Evolutionary conservation across 2,113 vertebrate species (phyloP).

Genomic region (Arenaria interpres): DNA sequence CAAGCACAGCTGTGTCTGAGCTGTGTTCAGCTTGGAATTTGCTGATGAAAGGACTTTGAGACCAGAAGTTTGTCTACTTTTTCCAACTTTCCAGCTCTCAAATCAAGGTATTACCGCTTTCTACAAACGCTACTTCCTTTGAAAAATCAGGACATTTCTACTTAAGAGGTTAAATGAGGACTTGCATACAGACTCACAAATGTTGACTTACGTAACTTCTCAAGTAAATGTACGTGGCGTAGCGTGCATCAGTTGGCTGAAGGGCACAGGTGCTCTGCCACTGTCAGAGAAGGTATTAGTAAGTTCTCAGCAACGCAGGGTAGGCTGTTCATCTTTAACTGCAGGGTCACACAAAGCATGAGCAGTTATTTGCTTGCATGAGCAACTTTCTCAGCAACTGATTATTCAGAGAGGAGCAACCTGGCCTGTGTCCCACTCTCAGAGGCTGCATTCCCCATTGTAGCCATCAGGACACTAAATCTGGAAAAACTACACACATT

Average conservation of each 20-base stretch:
- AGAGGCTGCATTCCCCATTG: background rate
- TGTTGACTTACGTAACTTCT: background rate
- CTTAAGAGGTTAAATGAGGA: background rate
- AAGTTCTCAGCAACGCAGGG: background rate
- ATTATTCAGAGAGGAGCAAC: background rate
- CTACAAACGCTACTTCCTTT: background rate
- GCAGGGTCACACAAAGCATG: background rate
- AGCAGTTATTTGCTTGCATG: background rate
- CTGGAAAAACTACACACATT: background rate
- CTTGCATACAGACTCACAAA: background rate
- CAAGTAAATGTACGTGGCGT: fast-evolving
- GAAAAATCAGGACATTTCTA: background rate
- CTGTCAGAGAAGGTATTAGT: background rate
- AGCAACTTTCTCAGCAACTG: background rate
- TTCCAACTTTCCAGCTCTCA: background rate
- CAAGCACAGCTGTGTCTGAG: background rate
- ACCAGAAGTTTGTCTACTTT: background rate
- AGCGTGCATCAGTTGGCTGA: background rate
- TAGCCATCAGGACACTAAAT: background rate
- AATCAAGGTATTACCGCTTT: background rate
- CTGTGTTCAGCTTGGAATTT: background rate
- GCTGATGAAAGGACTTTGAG: background rate
- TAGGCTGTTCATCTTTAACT: background rate
- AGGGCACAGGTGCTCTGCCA: background rate
- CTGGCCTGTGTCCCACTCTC: background rate